Evolutionary conservation across 2,113 vertebrate genomes (phyloP), one percentile per base, ranked within the genome.

Genomic region (Melanocharis versteri): DNA sequence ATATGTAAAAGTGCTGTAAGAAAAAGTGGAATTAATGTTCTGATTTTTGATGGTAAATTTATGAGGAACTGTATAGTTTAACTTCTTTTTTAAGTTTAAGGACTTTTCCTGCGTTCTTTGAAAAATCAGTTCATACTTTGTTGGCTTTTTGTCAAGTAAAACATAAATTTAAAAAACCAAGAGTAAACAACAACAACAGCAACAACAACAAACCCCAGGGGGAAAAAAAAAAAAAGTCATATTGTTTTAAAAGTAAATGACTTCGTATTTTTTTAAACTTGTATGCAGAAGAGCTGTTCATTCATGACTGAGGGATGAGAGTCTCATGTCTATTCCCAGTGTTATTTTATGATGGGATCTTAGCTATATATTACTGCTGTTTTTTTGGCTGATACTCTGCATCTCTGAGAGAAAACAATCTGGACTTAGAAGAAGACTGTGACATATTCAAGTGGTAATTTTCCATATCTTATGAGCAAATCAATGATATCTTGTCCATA

Each of bases 321-420:
- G 6, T 50, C 39, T 23, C 9, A 0, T 60, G 35, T 53, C 27
- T 58, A 3, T 27, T 70, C 31, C 28, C 8, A 6, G 0, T 56
- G 37, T n/a, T 77, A 18, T n/a, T 15, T 48, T 53, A 6, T 39
- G 70, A 10, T 75, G n/a, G 42, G 11, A 53, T 77, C 33, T 81
- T 61, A 39, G 8, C 10, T 35, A 3, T 35, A 1, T 39, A 16
- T 2, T 2, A 10, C 30, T 54, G 3, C 19, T 72, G 18, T 0
- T n/a, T 15, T 54, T 58, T 56, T 61, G 56, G 10, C 6, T 56
- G 40, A n/a, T 39, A 31, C 15, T 56, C n/a, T 61, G n/a, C 7
- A 5, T 72, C 19, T 61, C 24, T 42, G 26, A 26, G 19, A 61
- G 19, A 8, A 33, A 12, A 8, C 20, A 54, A 0, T 33, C 24